Conservation (phyloP, 2,113 vertebrate species). For the Procapra przewalskii region DNA sequence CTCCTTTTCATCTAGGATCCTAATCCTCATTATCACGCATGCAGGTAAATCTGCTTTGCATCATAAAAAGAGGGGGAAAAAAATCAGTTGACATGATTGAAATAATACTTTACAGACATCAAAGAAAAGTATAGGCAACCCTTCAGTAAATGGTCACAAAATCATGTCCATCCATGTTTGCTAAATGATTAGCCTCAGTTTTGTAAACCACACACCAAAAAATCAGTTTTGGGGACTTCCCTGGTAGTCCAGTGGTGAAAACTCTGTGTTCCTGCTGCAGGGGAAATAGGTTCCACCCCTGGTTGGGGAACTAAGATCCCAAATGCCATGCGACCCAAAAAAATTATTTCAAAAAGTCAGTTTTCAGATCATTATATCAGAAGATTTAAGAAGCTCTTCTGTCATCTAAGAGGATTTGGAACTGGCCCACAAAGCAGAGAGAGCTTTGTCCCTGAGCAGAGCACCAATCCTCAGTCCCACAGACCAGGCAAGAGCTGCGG, state of each 20-base stretch:
- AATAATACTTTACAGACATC: not conserved
- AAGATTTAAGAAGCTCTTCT: not conserved
- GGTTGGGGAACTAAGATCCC: not conserved
- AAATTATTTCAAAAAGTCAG: not conserved
- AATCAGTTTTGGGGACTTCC: not conserved
- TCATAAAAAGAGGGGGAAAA: not conserved
- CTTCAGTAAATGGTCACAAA: not conserved
- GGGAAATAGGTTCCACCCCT: not conserved
- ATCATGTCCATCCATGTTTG: not conserved
- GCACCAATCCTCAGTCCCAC: too few relatives aligned
- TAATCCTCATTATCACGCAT: not conserved
- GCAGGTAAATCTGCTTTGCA: slow-evolving; percentile 50
- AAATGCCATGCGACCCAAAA: not conserved
- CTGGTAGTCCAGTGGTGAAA: not conserved
- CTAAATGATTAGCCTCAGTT: not conserved
- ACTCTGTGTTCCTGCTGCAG: not conserved
- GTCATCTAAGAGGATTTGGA: not conserved
- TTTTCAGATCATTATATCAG: not conserved
- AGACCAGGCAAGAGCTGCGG: accelerated
- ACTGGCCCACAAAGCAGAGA: not conserved
- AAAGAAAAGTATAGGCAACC: not conserved
- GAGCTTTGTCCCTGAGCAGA: accelerated
- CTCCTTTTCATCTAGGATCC: not conserved
- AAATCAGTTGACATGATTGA: not conserved
- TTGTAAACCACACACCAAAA: not conserved